Evolutionary conservation across 2,888 invertebrate genomes (phyloP).

Genomic region (Metellina segmentata): DNA sequence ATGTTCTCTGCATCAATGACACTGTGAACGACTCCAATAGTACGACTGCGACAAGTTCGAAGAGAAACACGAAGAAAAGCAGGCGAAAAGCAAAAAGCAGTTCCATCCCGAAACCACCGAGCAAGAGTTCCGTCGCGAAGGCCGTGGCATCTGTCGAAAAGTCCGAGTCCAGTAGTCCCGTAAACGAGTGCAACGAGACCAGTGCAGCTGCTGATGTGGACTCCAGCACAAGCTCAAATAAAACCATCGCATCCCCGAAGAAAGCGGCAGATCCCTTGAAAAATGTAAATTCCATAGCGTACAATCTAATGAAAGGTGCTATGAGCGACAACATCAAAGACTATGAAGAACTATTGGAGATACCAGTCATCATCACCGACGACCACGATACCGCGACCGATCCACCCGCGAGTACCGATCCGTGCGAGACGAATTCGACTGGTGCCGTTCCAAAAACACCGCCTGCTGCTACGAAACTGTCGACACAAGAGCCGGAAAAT

Average conservation of each 20-base stretch:
- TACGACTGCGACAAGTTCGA: neutral
- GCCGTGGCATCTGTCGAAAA: neutral
- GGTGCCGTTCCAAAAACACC: neutral
- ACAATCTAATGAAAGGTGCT: slow-evolving; percentile 5
- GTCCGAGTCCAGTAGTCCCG: neutral
- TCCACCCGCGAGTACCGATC: too few relatives aligned
- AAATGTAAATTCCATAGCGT: neutral
- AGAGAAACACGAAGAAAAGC: neutral
- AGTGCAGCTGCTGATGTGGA: too few relatives aligned
- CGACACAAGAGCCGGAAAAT: neutral
- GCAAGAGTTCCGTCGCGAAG: neutral
- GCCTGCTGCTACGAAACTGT: neutral
- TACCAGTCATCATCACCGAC: slow-evolving; percentile 58
- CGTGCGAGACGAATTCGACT: too few relatives aligned
- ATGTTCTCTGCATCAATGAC: too few relatives aligned
- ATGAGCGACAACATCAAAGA: slow-evolving; percentile 44
- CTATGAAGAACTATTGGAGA: slow-evolving; percentile 49
- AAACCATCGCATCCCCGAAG: neutral
- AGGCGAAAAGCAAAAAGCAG: neutral
- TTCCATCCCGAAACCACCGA: neutral
- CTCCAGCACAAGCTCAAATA: too few relatives aligned
- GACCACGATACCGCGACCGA: slow-evolving; percentile 7
- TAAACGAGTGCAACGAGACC: neutral
- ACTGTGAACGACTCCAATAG: too few relatives aligned
- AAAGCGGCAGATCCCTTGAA: neutral